Base-by-base conservation (phyloP, 2,113 vertebrate species). In the Neolamprologus variostigma region DNA sequence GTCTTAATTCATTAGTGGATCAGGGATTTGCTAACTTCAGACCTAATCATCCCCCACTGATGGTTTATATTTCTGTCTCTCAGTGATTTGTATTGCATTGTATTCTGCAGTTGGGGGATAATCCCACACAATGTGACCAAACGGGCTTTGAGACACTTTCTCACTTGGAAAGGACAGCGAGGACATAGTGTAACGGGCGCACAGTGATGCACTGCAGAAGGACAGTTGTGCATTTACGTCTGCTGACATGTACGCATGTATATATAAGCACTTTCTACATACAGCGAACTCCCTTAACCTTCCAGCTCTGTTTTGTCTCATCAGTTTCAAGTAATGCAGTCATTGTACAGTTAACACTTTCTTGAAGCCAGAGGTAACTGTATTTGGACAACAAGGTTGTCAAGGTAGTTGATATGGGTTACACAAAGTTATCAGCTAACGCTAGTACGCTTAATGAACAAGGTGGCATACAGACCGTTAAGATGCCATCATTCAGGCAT, bases 1-100 rank as follows among this genome's bases (percentile, higher is more conserved):
- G 92, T 89, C 92, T 93, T 95, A 94, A 96, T 95, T 95, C 93
- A 95, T 95, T 94, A 94, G 91, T 85, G 89, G 91, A 93, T 93
- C 85, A 86, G 91, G 93, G 94, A 94, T 95, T 96, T 93, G 80
- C 88, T 90, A 87, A 94, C 91, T 93, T 94, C 89, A 92, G 85
- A 85, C 90, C 89, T 93, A 91, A 94, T 95, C 92, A 81, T 87
- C 84, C 84, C 28, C 80, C 83, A 86, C 92, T 95, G 93, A 95
- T 93, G 92, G 88, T 89, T 93, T 93, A 82, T 92, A 87, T 87
- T 89, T 94, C 90, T 89, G 91, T 91, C 86, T 93, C 63, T 50
- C 63, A 88, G 40, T 90, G 85, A 93, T 88, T 91, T 87, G 90
- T 85, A 35, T 91, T 91, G 93, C 89, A 94, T 95, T 94, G 89